phyloP scores from a whole-genome alignment of 2,113 vertebrate species.

The Etheostoma cragini region DNA sequence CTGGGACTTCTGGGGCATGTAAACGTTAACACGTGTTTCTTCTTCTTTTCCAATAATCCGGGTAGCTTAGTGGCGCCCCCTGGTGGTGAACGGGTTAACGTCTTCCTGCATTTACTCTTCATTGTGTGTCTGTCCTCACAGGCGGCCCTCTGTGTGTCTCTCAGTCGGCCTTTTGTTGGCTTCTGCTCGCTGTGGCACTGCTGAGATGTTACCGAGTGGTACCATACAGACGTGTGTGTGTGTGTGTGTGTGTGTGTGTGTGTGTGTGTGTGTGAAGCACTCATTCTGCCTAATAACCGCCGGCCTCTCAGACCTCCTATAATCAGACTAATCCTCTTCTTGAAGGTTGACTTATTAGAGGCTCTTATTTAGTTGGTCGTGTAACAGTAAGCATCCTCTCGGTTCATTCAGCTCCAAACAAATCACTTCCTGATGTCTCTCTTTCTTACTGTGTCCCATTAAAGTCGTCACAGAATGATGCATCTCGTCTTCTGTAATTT shows the following conservation, averaged over 20 bases:
- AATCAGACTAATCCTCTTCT: conserved; percentile 56
- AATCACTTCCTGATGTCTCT: not conserved
- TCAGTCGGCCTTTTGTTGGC: conserved; percentile 47
- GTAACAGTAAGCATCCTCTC: conserved; percentile 6
- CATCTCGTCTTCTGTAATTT: not conserved
- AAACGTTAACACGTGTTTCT: not conserved
- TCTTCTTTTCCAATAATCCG: no score
- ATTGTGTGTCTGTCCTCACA: conserved; percentile 13
- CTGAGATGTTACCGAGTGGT: conserved; percentile 57
- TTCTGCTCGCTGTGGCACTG: conserved; percentile 23
- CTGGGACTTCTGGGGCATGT: not conserved
- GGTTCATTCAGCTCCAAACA: not conserved
- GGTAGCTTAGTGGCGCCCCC: not conserved
- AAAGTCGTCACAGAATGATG: not conserved
- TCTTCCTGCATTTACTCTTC: conserved; percentile 3
- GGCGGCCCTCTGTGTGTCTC: conserved; percentile 15
- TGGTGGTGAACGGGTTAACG: not conserved
- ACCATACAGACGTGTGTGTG: conserved; percentile 29
- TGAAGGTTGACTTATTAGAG: conserved; percentile 41
- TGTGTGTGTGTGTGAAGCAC: conserved; percentile 7
- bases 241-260: conserved; percentile 24
- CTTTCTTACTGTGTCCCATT: not conserved
- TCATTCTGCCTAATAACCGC: conserved; percentile 23
- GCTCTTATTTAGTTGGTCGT: not conserved
- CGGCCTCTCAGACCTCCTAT: conserved; percentile 35